These are phyloP conservation scores for Scolopax bukidnonensis DNA, from an alignment of 2,797 vertebrate genomes.

Conservation along the genomic window DNA sequence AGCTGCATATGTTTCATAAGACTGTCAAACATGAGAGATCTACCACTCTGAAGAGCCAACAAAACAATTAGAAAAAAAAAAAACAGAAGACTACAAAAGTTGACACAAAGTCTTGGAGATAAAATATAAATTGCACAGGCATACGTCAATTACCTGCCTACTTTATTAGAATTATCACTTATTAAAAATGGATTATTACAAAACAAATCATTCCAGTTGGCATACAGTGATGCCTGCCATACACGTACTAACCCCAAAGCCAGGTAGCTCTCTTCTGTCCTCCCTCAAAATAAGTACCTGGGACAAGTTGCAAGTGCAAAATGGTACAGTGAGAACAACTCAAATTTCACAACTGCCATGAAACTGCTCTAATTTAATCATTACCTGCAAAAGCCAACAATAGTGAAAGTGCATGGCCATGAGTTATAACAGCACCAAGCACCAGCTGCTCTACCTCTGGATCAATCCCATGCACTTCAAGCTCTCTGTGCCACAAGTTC, in stretches of 20 bases:
- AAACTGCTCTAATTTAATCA: neutral
- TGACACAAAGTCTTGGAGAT: neutral
- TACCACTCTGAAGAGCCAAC: neutral
- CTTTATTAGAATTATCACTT: neutral
- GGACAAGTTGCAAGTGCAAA: neutral
- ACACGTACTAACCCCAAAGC: rapidly evolving
- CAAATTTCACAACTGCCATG: neutral
- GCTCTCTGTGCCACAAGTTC: neutral
- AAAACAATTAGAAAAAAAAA: neutral
- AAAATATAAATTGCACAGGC: neutral
- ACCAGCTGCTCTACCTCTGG: neutral
- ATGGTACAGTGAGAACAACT: neutral
- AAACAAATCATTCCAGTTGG: neutral
- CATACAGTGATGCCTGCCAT: neutral
- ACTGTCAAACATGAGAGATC: neutral
- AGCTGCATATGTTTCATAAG: neutral
- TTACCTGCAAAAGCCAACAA: neutral
- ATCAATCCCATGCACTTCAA: neutral
- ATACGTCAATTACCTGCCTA: neutral
- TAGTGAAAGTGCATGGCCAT: neutral
- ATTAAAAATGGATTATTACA: neutral
- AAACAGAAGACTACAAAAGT: neutral
- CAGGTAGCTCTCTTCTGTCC: neutral
- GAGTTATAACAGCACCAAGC: rapidly evolving
- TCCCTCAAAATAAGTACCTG: neutral